Base-by-base conservation (phyloP, 2,888 invertebrate genomes). In the Chrysotoxum bicinctum region DNA sequence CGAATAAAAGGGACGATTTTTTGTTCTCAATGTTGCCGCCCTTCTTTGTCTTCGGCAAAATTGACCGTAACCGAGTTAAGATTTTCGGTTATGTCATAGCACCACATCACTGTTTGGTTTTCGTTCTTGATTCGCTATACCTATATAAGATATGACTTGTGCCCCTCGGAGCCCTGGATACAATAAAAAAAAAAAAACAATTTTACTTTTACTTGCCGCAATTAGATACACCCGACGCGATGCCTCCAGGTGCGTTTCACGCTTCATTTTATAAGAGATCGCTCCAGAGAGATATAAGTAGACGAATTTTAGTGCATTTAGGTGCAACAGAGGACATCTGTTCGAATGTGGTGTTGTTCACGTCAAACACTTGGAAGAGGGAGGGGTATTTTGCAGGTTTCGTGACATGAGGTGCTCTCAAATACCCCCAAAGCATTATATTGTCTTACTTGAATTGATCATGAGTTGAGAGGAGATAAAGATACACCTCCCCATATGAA, bases 231-330 rank as follows among this genome's bases (percentile, higher is more conserved):
- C 88, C 80, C 85, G 76, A 80, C 80, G 76, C 80, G 72, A 76
- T 85, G 91, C 91, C 91, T 90, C 91, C 91, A 91, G 91, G 91
- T 91, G 91, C 90, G 91, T 90, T 91, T 91, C 91, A 91, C 90
- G 91, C 89, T 91, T 89, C 89, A 91, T 91, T 79, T 85, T 76
- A 72, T 84, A 80, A 54, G 45, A 80, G 72, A 80, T 85, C 72
- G 73, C 72, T 50, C 8, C 68, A n/a, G 23, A 50, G 23, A 50
- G 68, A 85, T 80, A 75, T 84, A 73, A 85, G 80, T 80, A 80
- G 80, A 68, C 64, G 75, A 66, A 60, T 23, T 16, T 23, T 26
- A 43, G 26, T 40, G 21, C 21, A 54, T 19, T 58, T 37, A 0
- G 5, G 19, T 58, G 60, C 43, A 37, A 40, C 60, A 50, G 74